Conservation (phyloP, 2,888 invertebrate species). For the Acholoe squamosa region DNA sequence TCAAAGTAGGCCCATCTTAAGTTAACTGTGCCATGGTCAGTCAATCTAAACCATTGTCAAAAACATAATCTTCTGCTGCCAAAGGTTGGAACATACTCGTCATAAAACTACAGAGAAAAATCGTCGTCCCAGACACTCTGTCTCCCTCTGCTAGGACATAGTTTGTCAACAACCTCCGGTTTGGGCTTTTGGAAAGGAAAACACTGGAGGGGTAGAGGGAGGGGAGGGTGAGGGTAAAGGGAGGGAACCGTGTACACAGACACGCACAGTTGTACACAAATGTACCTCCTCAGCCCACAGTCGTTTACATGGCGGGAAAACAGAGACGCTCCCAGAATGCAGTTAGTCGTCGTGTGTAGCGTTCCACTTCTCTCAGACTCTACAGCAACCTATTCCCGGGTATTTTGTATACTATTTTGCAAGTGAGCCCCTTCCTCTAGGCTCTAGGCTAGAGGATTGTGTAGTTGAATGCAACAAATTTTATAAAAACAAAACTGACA, state of each 20-base stretch:
- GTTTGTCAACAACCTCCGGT: constrained; percentile 15
- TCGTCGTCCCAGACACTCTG: neutral
- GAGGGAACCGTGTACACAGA: neutral
- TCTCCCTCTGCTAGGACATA: neutral
- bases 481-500: no score
- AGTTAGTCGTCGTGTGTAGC: neutral
- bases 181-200: constrained; percentile 20
- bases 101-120: neutral
- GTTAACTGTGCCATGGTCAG: no score
- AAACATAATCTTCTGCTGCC: no score
- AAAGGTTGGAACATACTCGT: no score
- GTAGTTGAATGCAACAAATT: no score
- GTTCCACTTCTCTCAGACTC: no score
- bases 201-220: neutral
- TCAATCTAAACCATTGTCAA: no score
- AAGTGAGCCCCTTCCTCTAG: no score
- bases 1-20: no score
- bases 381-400: no score
- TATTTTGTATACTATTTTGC: no score
- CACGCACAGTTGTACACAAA: neutral
- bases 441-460: no score
- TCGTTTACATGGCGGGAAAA: constrained; percentile 5
- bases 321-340: constrained; percentile 3
- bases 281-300: neutral
- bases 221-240: neutral